phyloP scores from a whole-genome alignment of 1,140 invertebrate genomes.

The Piezodorus guildinii region DNA sequence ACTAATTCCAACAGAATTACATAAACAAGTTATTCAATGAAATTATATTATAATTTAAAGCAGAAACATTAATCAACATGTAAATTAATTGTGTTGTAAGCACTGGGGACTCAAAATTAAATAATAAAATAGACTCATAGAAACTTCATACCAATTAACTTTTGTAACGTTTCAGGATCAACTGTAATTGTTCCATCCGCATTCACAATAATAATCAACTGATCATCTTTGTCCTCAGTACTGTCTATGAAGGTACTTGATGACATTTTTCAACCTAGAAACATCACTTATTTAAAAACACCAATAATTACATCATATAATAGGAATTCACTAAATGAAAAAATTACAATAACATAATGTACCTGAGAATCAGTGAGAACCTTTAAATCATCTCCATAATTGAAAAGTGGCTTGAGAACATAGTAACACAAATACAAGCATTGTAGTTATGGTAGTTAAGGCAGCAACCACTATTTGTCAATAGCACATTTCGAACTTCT shows the following conservation, averaged over 20 bases:
- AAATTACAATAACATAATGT: neutral
- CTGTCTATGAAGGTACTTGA: constrained; percentile 28
- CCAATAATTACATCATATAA: neutral
- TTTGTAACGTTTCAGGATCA: constrained; percentile 34
- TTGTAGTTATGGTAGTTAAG: neutral
- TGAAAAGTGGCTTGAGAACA: neutral
- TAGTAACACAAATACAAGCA: neutral
- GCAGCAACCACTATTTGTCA: too few species aligned
- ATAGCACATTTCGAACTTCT: too few species aligned
- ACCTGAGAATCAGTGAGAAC: neutral
- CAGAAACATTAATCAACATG: too few species aligned
- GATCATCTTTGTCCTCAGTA: constrained; percentile 29
- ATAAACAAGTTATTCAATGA: too few species aligned
- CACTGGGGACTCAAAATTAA: too few species aligned
- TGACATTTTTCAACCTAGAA: constrained; percentile 19
- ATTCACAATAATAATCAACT: constrained; percentile 36
- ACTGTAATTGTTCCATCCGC: constrained; percentile 35
- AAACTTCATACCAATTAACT: constrained; percentile 31
- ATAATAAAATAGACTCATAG: too few species aligned
- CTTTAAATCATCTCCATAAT: constrained; percentile 1
- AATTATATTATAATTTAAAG: too few species aligned
- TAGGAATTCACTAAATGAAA: neutral
- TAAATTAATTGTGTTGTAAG: too few species aligned
- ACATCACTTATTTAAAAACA: neutral
- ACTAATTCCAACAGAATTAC: too few species aligned